Conservation (phyloP, 2,888 invertebrate species). For the Pristionchus fissidentatus region DNA sequence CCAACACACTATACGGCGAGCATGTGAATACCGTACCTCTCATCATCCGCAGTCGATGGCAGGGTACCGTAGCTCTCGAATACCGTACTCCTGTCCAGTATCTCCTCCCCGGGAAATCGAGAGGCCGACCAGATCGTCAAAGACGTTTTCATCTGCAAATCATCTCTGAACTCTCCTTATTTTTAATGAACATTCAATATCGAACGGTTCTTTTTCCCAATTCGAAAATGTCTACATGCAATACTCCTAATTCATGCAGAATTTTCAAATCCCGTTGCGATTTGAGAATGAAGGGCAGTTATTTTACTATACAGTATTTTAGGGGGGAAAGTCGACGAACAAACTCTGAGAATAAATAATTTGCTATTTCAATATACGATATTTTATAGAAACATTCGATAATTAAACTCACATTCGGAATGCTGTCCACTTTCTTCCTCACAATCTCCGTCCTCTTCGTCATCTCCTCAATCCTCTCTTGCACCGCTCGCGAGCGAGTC, state of each 20-base stretch:
- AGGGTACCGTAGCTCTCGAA: slow-evolving; percentile 38
- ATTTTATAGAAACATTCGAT: too few relatives aligned
- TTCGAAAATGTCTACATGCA: background rate
- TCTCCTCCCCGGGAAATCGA: slow-evolving; percentile 48
- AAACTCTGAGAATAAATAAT: too few relatives aligned
- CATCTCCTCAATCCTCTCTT: slow-evolving; percentile 10
- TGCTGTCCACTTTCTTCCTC: slow-evolving; percentile 28
- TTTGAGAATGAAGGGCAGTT: too few relatives aligned
- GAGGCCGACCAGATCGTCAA: slow-evolving; percentile 51
- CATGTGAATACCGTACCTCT: too few relatives aligned
- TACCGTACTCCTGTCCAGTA: slow-evolving; percentile 37
- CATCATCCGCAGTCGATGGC: slow-evolving; percentile 36
- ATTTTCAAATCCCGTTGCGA: too few relatives aligned
- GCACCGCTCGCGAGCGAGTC: background rate
- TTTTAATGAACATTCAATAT: slow-evolving; percentile 18
- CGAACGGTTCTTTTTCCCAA: background rate
- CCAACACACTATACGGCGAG: too few relatives aligned
- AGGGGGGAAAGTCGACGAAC: too few relatives aligned
- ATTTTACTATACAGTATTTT: too few relatives aligned
- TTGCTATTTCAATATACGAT: too few relatives aligned
- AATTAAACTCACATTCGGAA: background rate
- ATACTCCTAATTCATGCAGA: too few relatives aligned
- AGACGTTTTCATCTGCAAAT: slow-evolving; percentile 50
- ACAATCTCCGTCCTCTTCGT: slow-evolving; percentile 34
- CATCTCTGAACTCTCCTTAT: too few relatives aligned